Base-by-base conservation (phyloP, 2,797 vertebrate genomes). In the Acanthis flammea region DNA sequence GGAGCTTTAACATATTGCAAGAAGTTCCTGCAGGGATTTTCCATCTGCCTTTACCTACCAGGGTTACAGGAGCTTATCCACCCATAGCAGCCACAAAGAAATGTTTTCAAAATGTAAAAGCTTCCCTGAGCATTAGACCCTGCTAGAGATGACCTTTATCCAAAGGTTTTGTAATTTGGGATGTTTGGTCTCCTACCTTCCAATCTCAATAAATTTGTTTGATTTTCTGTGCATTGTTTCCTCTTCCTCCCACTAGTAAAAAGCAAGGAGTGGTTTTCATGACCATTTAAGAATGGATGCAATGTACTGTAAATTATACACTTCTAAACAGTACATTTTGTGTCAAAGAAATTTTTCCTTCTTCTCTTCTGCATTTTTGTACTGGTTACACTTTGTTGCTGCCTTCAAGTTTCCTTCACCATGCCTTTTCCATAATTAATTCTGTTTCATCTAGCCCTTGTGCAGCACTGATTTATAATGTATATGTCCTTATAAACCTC, bases 11-110 rank as follows among this genome's bases (percentile, higher is more conserved):
- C 47, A 74, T 62, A 80, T 62, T 91, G 47, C 77, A 87, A 90
- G 81, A 86, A 74, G 33, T 62, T 93, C 60, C 81, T 88, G 62
- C 14, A 82, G 85, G 89, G 80, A 70, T 79, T 92, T 94, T 78
- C 62, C 86, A 90, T 81, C 58, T 86, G 75, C 82, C 48, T 91
- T 86, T 80, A 91, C 85, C 78, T 92, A 66, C n/a, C 4, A 4
- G 63, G 31, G 53, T 37, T 91, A 61, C 31, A 74, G 57, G 42
- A 94, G 83, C 35, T 87, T 87, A 78, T 82, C 55, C 75, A 91
- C 21, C 39, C 57, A 89, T 33, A 87, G 30, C 47, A 89, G 27
- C 13, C 73, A 79, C 48, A 58, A 62, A 91, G 28, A 89, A 92
- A 74, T 35, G 7, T 74, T 90, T 92, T 86, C 28, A 92, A 68